A percentile compares a stretch with the other conserved stretches of the same genome.
phyloP scores from a whole-genome alignment of 2,888 invertebrate genomes.

The Nasonovia ribisnigri region DNA sequence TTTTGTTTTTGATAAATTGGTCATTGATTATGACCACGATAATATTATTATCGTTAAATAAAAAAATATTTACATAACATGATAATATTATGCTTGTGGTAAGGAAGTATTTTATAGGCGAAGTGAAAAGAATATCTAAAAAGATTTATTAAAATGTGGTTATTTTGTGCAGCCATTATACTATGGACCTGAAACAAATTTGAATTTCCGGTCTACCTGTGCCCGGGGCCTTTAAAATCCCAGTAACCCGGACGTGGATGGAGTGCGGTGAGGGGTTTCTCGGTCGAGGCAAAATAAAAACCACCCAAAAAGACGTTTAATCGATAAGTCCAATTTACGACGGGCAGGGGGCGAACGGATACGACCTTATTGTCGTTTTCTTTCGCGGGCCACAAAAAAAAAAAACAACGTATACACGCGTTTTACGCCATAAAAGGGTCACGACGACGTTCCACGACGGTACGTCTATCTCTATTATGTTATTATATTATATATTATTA shows the following conservation, averaged over 20 bases:
- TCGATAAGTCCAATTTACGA: conserved; percentile 5
- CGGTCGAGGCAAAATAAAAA: not conserved
- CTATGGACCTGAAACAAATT: not conserved
- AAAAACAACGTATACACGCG: not conserved
- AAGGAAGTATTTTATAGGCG: not conserved
- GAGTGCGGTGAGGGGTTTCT: not conserved
- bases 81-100: not conserved
- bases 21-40: not conserved
- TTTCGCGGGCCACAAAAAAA: not conserved
- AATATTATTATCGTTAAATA: not conserved
- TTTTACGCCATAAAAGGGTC: conserved; percentile 23
- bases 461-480: not conserved
- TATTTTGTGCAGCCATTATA: not conserved
- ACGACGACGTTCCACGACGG: not conserved
- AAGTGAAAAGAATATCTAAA: not conserved
- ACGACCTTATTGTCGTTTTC: conserved; percentile 17
- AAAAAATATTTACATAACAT: not conserved
- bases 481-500: conserved; percentile 2
- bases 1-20: not conserved
- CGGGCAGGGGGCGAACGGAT: not conserved
- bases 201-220: not conserved
- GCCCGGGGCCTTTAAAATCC: not conserved
- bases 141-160: not conserved
- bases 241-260: not conserved
- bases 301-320: conserved; percentile 25